Evolutionary conservation across 2,888 invertebrate genomes (phyloP).

Genomic region (Choreutis nemorana): DNA sequence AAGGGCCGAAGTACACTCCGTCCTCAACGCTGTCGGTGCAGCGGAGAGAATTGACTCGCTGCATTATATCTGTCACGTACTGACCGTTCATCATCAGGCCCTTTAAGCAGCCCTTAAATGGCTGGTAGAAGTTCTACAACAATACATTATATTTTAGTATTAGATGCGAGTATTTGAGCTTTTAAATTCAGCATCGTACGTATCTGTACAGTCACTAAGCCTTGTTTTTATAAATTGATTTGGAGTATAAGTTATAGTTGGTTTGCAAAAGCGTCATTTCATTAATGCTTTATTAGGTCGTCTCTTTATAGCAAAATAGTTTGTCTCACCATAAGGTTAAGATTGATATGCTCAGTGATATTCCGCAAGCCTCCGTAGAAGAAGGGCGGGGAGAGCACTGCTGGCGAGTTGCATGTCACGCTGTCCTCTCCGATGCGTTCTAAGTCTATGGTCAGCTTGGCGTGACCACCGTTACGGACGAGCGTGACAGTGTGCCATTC

Average conservation of each 20-base stretch:
- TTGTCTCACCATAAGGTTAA: slow-evolving; percentile 26
- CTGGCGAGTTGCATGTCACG: slow-evolving; percentile 44
- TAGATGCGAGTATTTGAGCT: slow-evolving; percentile 1
- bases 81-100: slow-evolving; percentile 77
- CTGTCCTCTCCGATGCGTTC: slow-evolving; percentile 58
- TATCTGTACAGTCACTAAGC: no score
- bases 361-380: slow-evolving; percentile 81
- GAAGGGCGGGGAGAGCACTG: slow-evolving; percentile 74
- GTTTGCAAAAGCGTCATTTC: no score
- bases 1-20: slow-evolving; percentile 85
- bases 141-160: slow-evolving; percentile 7
- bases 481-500: slow-evolving; percentile 82
- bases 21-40: slow-evolving; percentile 81
- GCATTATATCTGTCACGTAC: slow-evolving; percentile 67
- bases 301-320: no score
- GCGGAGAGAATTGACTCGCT: slow-evolving; percentile 71
- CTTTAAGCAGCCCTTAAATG: slow-evolving; percentile 86
- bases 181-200: no score
- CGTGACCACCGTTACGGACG: slow-evolving; percentile 68
- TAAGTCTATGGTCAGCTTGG: slow-evolving; percentile 73
- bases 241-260: no score
- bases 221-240: no score
- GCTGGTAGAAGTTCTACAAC: slow-evolving; percentile 66
- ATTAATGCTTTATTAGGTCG: no score
- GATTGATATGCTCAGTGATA: slow-evolving; percentile 31